Conservation (phyloP, 1,140 invertebrate species). For the Pemphigus obesinymphae region DNA sequence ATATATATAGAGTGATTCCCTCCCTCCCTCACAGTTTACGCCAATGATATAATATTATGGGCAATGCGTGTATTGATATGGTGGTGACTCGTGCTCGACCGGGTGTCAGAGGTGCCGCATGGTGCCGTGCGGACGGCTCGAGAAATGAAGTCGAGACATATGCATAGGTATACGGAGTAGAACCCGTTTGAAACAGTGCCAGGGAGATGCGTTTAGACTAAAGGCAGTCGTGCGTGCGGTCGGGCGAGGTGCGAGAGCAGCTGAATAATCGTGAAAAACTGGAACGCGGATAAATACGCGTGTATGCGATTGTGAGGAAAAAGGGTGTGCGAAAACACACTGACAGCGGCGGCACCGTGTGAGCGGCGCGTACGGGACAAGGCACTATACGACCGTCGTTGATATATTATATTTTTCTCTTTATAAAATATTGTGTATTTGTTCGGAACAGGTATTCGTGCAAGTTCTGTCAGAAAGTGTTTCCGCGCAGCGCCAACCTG, state of each 20-base stretch:
- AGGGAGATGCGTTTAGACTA: neutral
- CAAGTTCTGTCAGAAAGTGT: constrained; percentile 97
- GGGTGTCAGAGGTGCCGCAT: too few species aligned
- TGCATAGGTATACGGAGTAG: neutral
- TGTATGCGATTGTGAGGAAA: neutral
- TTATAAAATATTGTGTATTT: neutral
- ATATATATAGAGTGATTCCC: too few species aligned
- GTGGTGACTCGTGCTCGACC: too few species aligned
- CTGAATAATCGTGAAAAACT: neutral
- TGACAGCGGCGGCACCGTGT: too few species aligned
- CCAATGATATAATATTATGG: too few species aligned
- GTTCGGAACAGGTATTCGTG: constrained; percentile 74
- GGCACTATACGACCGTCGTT: too few species aligned
- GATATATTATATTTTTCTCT: neutral
- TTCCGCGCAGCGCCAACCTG: constrained; percentile 96
- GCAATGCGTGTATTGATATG: too few species aligned
- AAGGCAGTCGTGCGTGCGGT: neutral
- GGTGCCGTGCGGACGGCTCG: too few species aligned
- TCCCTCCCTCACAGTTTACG: too few species aligned
- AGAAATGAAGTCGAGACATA: too few species aligned
- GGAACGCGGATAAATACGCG: neutral
- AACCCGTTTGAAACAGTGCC: neutral
- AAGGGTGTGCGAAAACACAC: neutral
- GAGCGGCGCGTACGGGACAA: too few species aligned
- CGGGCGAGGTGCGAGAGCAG: neutral